Evolutionary conservation across 2,888 invertebrate genomes (phyloP).

Genomic region (Acanthosoma haemorrhoidale): DNA sequence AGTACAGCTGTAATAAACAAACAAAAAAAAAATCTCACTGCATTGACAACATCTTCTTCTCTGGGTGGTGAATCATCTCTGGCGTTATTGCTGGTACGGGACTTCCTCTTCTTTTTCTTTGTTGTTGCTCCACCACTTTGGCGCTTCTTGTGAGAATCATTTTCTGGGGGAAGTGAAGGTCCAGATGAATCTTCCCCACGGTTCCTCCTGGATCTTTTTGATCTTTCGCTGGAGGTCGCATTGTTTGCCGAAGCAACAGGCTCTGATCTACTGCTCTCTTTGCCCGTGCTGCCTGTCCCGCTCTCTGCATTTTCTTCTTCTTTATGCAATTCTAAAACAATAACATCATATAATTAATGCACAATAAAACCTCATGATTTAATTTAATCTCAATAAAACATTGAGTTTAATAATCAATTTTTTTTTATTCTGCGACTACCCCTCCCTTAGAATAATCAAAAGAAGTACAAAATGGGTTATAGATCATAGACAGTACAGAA

Average conservation of each 20-base stretch:
- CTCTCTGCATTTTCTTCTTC: constrained; percentile 68
- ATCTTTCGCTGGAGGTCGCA: not conserved
- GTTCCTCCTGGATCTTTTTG: not conserved
- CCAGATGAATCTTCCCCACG: constrained; percentile 6
- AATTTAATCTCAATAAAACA: too few species aligned
- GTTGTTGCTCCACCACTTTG: constrained; percentile 49
- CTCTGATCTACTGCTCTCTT: not conserved
- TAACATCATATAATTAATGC: not conserved
- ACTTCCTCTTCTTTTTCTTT: constrained; percentile 49
- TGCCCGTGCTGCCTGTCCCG: constrained; percentile 4
- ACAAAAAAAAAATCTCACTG: not conserved
- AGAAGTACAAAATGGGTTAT: too few species aligned
- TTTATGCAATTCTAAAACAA: constrained; percentile 50
- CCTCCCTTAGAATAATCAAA: too few species aligned
- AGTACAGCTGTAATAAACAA: not conserved
- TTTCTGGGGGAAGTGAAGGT: constrained; percentile 37
- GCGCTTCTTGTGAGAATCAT: constrained; percentile 45
- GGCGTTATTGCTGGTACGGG: constrained; percentile 37
- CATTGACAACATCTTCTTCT: constrained; percentile 56
- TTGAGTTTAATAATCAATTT: not conserved
- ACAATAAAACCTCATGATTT: too few species aligned
- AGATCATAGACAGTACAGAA: too few species aligned
- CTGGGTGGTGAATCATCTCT: constrained; percentile 75
- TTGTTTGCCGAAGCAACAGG: not conserved
- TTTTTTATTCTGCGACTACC: too few species aligned